Conservation (phyloP, 2,888 invertebrate species). For the Eilema griseolum region DNA sequence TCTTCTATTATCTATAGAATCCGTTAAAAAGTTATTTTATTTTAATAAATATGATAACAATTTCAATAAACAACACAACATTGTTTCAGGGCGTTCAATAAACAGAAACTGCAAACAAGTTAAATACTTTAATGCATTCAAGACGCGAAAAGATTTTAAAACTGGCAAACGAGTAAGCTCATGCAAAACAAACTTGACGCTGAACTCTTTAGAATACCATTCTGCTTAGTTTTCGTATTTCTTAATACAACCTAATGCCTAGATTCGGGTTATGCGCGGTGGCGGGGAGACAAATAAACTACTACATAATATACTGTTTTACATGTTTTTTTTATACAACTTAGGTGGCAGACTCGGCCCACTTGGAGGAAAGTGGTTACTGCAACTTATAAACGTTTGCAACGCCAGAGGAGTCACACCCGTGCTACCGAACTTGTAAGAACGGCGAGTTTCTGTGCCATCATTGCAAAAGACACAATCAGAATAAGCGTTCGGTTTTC, state of each 20-base stretch:
- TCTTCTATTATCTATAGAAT: too few species aligned
- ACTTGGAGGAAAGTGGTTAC: too few species aligned
- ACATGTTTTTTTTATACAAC: too few species aligned
- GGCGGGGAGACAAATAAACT: slow-evolving; percentile 46
- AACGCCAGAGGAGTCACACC: too few species aligned
- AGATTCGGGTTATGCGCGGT: slow-evolving; percentile 51
- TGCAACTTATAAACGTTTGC: too few species aligned
- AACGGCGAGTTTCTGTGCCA: too few species aligned
- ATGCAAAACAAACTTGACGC: slow-evolving; percentile 82
- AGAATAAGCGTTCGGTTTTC: too few species aligned
- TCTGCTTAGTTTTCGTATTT: slow-evolving; percentile 85
- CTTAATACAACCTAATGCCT: slow-evolving; percentile 82
- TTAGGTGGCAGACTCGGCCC: too few species aligned
- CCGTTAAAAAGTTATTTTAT: too few species aligned
- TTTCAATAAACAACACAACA: slow-evolving; percentile 8
- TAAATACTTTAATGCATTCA: slow-evolving; percentile 70
- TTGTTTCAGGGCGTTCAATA: slow-evolving; percentile 21
- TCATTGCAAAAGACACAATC: too few species aligned
- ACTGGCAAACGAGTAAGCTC: slow-evolving; percentile 74
- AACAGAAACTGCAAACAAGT: slow-evolving; percentile 55
- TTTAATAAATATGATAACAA: neutral
- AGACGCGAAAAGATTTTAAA: slow-evolving; percentile 71
- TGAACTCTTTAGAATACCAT: slow-evolving; percentile 82
- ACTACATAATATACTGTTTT: too few species aligned
- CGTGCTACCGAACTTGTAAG: too few species aligned